A percentile compares a stretch with the other conserved stretches of the same genome.
phyloP scores from a whole-genome alignment of 2,888 invertebrate genomes.

The Syrphus vitripennis region DNA sequence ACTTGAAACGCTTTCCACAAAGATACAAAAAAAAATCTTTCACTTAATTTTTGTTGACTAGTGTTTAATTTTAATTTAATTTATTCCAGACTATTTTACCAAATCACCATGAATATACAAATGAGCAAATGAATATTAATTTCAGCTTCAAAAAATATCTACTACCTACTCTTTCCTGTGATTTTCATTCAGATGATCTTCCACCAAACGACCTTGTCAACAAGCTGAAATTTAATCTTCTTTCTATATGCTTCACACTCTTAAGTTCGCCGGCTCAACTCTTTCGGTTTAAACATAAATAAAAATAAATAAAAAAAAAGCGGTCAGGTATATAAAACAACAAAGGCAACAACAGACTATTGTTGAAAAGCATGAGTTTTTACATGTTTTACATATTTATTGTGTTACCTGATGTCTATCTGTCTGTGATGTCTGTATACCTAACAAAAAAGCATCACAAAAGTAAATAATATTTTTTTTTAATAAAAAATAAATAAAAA shows the following conservation, averaged over 20 bases:
- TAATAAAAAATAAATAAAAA: background rate
- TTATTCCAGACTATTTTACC: background rate
- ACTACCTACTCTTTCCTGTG: conserved; percentile 15
- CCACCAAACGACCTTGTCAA: conserved; percentile 22
- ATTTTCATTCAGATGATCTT: conserved; percentile 13
- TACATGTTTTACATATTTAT: conserved; percentile 7
- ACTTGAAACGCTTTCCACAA: too few relatives aligned
- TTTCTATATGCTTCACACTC: background rate
- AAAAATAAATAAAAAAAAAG: background rate
- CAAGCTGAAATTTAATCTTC: conserved; percentile 22
- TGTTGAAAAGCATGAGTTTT: background rate
- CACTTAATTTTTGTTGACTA: too few relatives aligned
- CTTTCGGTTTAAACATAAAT: background rate
- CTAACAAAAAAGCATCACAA: conserved; percentile 1
- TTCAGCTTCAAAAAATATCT: background rate
- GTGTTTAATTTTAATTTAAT: too few relatives aligned
- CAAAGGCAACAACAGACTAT: background rate
- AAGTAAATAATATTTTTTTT: background rate
- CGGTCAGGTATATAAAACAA: background rate
- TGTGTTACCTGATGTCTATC: background rate
- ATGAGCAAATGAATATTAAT: background rate
- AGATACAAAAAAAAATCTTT: too few relatives aligned
- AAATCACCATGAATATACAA: background rate
- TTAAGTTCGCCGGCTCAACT: conserved; percentile 8
- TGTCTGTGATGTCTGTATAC: too few relatives aligned